Evolutionary conservation across 2,888 invertebrate species (phyloP).

Genomic region (Heliconius erato): DNA sequence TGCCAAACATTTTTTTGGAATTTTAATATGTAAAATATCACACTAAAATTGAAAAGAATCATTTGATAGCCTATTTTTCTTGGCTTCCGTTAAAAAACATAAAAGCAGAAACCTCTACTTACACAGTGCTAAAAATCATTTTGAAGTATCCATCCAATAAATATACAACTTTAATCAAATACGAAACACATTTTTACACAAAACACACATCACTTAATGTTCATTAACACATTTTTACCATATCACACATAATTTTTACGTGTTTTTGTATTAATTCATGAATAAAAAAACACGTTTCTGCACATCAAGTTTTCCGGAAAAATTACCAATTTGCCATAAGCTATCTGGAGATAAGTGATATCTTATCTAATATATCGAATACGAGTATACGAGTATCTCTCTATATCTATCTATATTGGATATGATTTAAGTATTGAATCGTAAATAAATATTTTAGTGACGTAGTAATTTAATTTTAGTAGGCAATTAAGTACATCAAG

Average conservation of each 20-base stretch:
- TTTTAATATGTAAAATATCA: not conserved
- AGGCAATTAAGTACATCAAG: too few species aligned
- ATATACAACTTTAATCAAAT: conserved; percentile 25
- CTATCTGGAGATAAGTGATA: conserved; percentile 10
- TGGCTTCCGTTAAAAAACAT: not conserved
- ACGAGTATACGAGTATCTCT: not conserved
- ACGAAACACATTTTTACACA: conserved; percentile 24
- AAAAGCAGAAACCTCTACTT: conserved; percentile 41
- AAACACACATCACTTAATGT: not conserved
- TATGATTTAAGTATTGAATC: not conserved
- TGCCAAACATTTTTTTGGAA: too few species aligned
- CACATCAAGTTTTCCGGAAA: not conserved
- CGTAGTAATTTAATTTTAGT: not conserved
- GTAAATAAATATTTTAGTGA: not conserved
- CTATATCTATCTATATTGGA: not conserved
- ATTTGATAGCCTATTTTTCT: not conserved
- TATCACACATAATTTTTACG: not conserved
- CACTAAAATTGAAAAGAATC: too few species aligned
- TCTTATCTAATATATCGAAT: conserved; percentile 21
- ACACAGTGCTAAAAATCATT: conserved; percentile 53
- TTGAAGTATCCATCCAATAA: conserved; percentile 40
- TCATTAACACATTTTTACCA: conserved; percentile 1
- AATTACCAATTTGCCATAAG: not conserved
- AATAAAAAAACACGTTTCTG: not conserved
- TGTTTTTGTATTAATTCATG: conserved; percentile 9